phyloP scores from a whole-genome alignment of 2,113 vertebrate species.

The Scolopax mira region DNA sequence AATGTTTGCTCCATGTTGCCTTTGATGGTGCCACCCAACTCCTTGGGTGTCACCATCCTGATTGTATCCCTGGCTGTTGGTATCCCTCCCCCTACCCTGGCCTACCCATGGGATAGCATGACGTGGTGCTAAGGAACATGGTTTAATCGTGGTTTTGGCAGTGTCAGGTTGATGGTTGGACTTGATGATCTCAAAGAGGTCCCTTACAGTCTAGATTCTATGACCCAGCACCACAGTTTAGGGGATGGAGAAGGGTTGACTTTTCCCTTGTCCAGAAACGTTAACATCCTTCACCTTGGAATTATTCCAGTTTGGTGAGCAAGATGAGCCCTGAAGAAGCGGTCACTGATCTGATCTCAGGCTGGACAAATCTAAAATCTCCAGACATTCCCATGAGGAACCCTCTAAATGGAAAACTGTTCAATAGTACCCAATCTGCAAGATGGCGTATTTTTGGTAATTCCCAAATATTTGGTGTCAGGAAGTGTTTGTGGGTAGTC shows the following conservation, averaged over 20 bases:
- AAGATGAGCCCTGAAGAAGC: not conserved
- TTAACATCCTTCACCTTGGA: not conserved
- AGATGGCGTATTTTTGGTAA: not conserved
- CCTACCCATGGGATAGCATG: rapidly evolving
- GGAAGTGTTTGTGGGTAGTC: not conserved
- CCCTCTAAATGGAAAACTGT: not conserved
- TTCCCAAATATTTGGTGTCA: not conserved
- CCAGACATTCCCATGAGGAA: not conserved
- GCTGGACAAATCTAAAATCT: not conserved
- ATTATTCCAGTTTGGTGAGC: not conserved
- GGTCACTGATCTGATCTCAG: not conserved
- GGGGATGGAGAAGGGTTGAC: not conserved
- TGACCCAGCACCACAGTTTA: not conserved
- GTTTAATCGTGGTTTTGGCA: not conserved
- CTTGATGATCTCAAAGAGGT: not conserved
- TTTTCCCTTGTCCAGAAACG: rapidly evolving
- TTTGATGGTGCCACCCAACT: not conserved
- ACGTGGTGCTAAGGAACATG: not conserved
- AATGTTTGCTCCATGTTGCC: not conserved
- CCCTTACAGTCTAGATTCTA: not conserved
- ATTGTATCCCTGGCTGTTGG: not conserved
- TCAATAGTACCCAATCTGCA: not conserved
- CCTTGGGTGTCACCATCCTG: not conserved
- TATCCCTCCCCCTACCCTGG: not conserved
- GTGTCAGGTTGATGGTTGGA: not conserved